Percentiles rank a stretch among this genome's conserved stretches.
phyloP scores from a whole-genome alignment of 2,888 invertebrate species.

The Dryococelus australis region DNA sequence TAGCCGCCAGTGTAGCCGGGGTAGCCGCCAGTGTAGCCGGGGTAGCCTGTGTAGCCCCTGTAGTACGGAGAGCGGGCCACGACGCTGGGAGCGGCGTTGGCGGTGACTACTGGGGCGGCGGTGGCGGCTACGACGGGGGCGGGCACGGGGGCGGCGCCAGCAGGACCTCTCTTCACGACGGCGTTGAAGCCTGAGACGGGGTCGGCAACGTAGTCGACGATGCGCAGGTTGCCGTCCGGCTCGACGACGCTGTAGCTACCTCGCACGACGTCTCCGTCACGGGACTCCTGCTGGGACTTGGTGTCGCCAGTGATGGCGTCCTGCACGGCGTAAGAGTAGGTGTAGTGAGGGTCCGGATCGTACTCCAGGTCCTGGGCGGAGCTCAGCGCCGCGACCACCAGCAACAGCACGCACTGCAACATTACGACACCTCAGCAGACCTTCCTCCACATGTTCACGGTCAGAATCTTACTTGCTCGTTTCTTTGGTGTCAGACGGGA shows the following conservation, averaged over 20 bases:
- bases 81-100: slow-evolving; percentile 44
- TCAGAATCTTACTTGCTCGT: no score
- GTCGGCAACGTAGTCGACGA: slow-evolving; percentile 36
- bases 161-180: slow-evolving; percentile 29
- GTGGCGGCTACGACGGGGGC: slow-evolving; percentile 35
- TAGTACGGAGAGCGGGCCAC: neutral
- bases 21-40: neutral
- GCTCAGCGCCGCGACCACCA: neutral
- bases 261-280: slow-evolving; percentile 35
- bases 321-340: slow-evolving; percentile 40
- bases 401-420: neutral
- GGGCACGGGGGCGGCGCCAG: slow-evolving; percentile 27
- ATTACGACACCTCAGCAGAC: neutral
- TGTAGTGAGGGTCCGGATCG: slow-evolving; percentile 41
- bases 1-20: neutral
- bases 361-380: slow-evolving; percentile 32
- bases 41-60: neutral
- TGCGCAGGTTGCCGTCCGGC: slow-evolving; percentile 35
- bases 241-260: slow-evolving; percentile 30
- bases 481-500: no score
- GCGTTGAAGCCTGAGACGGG: slow-evolving; percentile 38
- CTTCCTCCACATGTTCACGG: no score
- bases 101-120: slow-evolving; percentile 43
- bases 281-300: slow-evolving; percentile 37
- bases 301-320: slow-evolving; percentile 42